Conservation (phyloP, 2,888 invertebrate species). For the Gibbula magus region DNA sequence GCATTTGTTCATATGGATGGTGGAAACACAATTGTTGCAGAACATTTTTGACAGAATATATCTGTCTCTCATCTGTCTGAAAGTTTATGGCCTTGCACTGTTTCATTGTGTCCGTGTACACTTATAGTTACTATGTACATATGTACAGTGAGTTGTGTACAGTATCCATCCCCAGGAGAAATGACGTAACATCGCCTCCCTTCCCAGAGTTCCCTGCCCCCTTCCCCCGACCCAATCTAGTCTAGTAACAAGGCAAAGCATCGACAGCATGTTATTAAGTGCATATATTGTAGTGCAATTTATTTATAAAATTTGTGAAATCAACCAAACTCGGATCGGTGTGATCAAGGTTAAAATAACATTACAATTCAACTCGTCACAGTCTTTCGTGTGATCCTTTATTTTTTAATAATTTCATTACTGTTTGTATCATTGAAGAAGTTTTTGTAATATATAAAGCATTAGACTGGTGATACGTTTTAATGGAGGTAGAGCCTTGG, state of each 20-base stretch:
- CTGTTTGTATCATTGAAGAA: no score
- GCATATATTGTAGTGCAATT: conserved; percentile 15
- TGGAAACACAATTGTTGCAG: no score
- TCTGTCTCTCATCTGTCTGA: no score
- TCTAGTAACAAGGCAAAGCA: background rate
- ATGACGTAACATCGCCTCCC: background rate
- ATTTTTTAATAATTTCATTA: no score
- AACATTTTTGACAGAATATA: no score
- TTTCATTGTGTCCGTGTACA: background rate
- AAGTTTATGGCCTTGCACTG: no score
- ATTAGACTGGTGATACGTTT: no score
- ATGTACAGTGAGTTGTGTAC: background rate
- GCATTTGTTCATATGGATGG: no score
- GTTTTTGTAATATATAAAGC: no score
- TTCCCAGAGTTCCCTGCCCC: background rate
- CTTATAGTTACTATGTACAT: background rate
- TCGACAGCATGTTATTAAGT: background rate
- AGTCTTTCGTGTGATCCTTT: no score
- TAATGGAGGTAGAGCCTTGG: no score
- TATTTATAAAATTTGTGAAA: conserved; percentile 6
- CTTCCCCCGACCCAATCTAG: background rate
- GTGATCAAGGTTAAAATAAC: background rate
- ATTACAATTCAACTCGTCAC: no score
- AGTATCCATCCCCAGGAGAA: background rate
- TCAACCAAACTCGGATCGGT: background rate